phyloP scores from a whole-genome alignment of 2,113 vertebrate species.

The Danio rerio region DNA sequence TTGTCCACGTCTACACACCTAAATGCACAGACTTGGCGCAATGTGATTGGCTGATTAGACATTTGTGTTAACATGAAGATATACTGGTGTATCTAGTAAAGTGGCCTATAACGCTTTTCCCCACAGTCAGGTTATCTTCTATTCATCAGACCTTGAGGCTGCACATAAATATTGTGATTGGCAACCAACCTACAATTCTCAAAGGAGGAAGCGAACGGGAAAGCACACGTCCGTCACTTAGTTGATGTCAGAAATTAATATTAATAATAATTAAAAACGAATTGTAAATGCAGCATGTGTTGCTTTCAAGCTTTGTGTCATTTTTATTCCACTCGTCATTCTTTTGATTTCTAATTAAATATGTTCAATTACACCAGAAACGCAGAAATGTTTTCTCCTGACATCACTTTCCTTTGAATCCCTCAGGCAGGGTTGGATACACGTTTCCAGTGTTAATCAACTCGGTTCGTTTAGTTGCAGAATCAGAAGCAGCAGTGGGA shows the following conservation, averaged over 20 bases:
- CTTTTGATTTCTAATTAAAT: background rate
- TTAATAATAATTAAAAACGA: background rate
- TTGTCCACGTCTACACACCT: too few species aligned
- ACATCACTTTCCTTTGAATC: background rate
- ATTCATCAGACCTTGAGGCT: constrained; percentile 18
- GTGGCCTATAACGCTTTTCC: background rate
- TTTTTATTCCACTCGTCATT: background rate
- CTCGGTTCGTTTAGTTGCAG: background rate
- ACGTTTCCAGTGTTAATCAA: background rate
- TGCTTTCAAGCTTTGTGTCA: background rate
- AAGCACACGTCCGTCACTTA: background rate
- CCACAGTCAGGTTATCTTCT: background rate
- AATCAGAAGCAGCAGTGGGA: background rate
- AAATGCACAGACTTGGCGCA: too few species aligned
- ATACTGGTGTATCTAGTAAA: too few species aligned
- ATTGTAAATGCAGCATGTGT: background rate
- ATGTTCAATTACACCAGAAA: background rate
- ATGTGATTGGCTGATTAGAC: too few species aligned
- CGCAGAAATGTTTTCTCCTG: constrained; percentile 18
- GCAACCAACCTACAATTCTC: constrained; percentile 12
- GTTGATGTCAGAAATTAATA: background rate
- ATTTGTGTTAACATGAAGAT: too few species aligned
- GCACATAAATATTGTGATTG: background rate
- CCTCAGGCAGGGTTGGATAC: background rate
- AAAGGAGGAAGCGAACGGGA: background rate